These are phyloP conservation scores for Pantherophis vulpinus DNA, from an alignment of 2,797 vertebrate species.

Conservation along the genomic window DNA sequence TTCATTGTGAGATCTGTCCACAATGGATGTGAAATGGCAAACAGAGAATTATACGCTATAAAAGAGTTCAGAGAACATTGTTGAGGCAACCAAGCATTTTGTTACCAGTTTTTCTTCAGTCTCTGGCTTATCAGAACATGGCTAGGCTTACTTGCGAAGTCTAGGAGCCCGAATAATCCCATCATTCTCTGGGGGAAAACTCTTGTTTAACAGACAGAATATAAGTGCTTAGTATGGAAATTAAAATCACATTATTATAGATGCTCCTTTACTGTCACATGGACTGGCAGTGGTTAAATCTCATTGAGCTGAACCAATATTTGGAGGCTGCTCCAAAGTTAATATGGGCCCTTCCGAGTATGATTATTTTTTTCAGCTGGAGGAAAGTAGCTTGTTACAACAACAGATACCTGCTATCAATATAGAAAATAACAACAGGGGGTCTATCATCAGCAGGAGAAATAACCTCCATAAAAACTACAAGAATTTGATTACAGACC, in stretches of 20 bases:
- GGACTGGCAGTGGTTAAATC: fast-evolving
- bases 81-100: neutral
- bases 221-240: neutral
- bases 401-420: slow-evolving; percentile 66
- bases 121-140: neutral
- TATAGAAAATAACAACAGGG: slow-evolving; percentile 66
- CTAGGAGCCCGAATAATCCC: neutral
- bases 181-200: neutral
- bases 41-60: neutral
- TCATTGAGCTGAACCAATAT: neutral
- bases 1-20: neutral
- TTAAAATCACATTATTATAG: neutral
- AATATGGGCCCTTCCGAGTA: slow-evolving; percentile 58
- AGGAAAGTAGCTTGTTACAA: slow-evolving; percentile 63
- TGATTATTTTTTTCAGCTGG: slow-evolving; percentile 65
- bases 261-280: slow-evolving; percentile 18
- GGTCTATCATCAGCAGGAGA: slow-evolving; percentile 57
- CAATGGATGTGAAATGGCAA: neutral
- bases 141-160: neutral
- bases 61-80: neutral
- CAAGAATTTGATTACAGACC: slow-evolving; percentile 51
- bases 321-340: slow-evolving; percentile 55
- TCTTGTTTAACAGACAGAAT: neutral
- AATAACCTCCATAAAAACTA: slow-evolving; percentile 59
- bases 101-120: neutral